Percentiles rank a stretch among this genome's conserved stretches.
Evolutionary conservation across 2,113 vertebrate genomes (phyloP).

Genomic region (Dipodomys ordii): DNA sequence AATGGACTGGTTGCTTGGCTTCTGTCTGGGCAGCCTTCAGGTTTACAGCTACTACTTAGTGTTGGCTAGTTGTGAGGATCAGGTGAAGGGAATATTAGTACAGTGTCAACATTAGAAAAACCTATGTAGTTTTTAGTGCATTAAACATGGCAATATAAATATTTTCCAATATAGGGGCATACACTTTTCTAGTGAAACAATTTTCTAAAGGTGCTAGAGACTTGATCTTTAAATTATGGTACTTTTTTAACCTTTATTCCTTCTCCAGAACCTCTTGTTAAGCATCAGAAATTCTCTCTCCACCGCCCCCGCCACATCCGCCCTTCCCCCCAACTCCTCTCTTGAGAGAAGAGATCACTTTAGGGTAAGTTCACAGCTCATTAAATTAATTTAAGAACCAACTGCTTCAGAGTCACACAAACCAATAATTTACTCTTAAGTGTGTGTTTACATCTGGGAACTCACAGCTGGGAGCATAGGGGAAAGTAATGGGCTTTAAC

Average conservation of each 20-base stretch:
- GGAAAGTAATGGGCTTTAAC: neutral
- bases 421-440: slow-evolving; percentile 67
- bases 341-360: slow-evolving; percentile 60
- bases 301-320: too few relatives aligned
- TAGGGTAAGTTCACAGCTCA: slow-evolving; percentile 65
- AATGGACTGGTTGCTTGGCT: neutral
- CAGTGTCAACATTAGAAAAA: neutral
- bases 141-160: slow-evolving; percentile 25
- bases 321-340: neutral
- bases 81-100: neutral
- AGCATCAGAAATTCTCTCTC: neutral
- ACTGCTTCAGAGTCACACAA: slow-evolving; percentile 33
- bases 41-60: neutral
- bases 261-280: neutral
- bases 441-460: slow-evolving; percentile 58
- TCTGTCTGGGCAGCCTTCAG: neutral
- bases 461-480: neutral
- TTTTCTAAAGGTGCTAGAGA: slow-evolving; percentile 9
- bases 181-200: neutral
- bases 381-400: slow-evolving; percentile 76
- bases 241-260: neutral
- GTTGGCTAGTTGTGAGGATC: neutral
- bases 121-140: neutral
- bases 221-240: slow-evolving; percentile 10
- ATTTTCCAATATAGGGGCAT: neutral